phyloP scores from a whole-genome alignment of 92 coral and sea anemone genomes.

The Pocillopora meandrina region DNA sequence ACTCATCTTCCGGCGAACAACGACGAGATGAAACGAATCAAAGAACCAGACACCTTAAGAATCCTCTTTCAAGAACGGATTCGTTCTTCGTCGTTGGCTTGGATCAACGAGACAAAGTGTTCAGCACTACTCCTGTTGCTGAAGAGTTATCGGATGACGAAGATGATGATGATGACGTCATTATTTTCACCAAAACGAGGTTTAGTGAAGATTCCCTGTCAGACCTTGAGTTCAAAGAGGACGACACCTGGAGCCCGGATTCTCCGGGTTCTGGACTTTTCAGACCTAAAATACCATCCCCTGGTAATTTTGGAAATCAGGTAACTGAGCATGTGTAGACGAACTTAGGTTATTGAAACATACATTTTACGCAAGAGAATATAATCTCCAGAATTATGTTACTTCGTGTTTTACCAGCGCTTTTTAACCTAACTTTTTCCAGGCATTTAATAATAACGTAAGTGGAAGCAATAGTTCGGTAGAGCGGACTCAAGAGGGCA shows the following conservation, averaged over 20 bases:
- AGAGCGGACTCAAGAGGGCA: no score
- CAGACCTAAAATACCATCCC: constrained; percentile 14
- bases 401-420: no score
- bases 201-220: constrained; percentile 12
- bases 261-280: background rate
- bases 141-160: constrained; percentile 1
- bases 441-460: no score
- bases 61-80: background rate
- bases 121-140: constrained; percentile 1
- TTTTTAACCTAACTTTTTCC: no score
- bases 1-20: constrained; percentile 6
- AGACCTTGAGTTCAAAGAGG: background rate
- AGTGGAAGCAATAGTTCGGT: no score
- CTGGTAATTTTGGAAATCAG: constrained; percentile 6
- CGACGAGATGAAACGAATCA: background rate
- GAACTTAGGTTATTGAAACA: no score
- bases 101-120: constrained; percentile 33
- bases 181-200: background rate
- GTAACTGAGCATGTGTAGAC: background rate
- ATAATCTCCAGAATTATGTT: no score
- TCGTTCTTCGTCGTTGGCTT: constrained; percentile 34
- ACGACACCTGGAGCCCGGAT: constrained; percentile 4
- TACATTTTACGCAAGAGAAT: no score
- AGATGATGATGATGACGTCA: constrained; percentile 22
- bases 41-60: background rate